Base-by-base conservation (phyloP, 2,888 invertebrate genomes). In the Panzeria rudis region DNA sequence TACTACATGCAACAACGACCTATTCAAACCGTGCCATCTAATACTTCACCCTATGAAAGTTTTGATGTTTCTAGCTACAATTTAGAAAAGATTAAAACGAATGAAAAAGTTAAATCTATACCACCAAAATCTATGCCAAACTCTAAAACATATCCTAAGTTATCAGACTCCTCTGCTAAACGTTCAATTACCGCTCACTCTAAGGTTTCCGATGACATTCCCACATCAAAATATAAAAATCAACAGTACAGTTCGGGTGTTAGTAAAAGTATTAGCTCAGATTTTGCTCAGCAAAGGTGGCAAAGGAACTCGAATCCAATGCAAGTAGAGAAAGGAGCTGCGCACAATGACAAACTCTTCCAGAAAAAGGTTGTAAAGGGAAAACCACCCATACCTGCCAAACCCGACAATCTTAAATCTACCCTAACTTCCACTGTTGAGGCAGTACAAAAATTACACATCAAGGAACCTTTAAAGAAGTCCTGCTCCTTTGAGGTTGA, bases 1-100 rank as follows among this genome's bases (percentile, higher is more conserved):
- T 93, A 93, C 25, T 94, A 94, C 80, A 94, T 95, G 92, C 91
- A 91, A 5, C 89, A 89, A 50, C 88, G 86, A 29, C 87, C 88
- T 15, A 84, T 88, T 23, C 87, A 78, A 68, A 81, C 87, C 11
- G 62, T 87, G 5, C 85, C 88, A 2, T 81, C 87, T 44, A 88
- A 87, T n/a, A 56, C 86, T 0, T 86, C 88, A 47, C 88, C 78
- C 29, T 90, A 90, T 81, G 91, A 91, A 91, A 90, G 94, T 73
- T 92, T 92, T 66, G 94, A 90, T 93, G 94, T 92, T 91, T 90
- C 86, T 83, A 90, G 90, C 80, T 92, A 92, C 81, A 91, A 90
- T 54, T 83, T 92, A 59, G 89, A 90, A 47, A 89, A 89, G 32
- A 88, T 90, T 20, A 87, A 86, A 25, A 71, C 86, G 20, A 56